phyloP scores from a whole-genome alignment of 2,888 invertebrate species.

The Stenoptilia bipunctidactyla region DNA sequence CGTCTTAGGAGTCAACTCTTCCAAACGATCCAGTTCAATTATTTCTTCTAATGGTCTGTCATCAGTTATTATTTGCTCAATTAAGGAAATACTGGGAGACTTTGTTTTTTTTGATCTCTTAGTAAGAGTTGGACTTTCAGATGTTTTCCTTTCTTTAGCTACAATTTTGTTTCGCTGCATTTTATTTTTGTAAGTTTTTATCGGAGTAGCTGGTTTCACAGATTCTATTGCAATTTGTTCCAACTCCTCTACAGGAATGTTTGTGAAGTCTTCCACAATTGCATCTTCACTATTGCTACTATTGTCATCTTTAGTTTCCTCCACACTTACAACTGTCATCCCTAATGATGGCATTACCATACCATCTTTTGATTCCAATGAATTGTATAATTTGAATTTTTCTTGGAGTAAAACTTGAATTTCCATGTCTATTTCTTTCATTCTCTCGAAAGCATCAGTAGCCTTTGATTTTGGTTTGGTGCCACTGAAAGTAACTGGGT shows the following conservation, averaged over 20 bases:
- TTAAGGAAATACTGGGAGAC: conserved; percentile 49
- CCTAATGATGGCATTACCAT: conserved; percentile 36
- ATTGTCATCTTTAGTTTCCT: conserved; percentile 18
- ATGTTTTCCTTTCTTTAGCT: conserved; percentile 20
- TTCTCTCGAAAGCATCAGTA: conserved; percentile 58
- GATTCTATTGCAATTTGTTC: conserved; percentile 50
- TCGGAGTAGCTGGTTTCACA: conserved; percentile 15
- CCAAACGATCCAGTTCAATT: conserved; percentile 49
- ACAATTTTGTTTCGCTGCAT: conserved; percentile 21
- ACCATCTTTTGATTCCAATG: conserved; percentile 47
- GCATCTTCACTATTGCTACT: conserved; percentile 28
- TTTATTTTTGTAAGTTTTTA: not conserved
- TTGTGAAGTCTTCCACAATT: conserved; percentile 49
- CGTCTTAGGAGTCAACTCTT: conserved; percentile 25
- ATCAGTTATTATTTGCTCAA: conserved; percentile 55
- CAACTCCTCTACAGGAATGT: conserved; percentile 50
- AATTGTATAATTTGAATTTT: conserved; percentile 69
- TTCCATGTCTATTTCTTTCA: conserved; percentile 73
- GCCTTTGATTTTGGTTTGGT: conserved; percentile 20
- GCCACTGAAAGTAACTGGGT: conserved; percentile 9
- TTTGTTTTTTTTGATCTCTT: conserved; percentile 29
- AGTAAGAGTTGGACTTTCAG: conserved; percentile 30
- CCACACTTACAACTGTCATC: conserved; percentile 52
- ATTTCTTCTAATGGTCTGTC: conserved; percentile 55
- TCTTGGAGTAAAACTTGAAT: conserved; percentile 70